Base-by-base conservation (phyloP, 2,113 vertebrate species). In the Pterocles burchelli region DNA sequence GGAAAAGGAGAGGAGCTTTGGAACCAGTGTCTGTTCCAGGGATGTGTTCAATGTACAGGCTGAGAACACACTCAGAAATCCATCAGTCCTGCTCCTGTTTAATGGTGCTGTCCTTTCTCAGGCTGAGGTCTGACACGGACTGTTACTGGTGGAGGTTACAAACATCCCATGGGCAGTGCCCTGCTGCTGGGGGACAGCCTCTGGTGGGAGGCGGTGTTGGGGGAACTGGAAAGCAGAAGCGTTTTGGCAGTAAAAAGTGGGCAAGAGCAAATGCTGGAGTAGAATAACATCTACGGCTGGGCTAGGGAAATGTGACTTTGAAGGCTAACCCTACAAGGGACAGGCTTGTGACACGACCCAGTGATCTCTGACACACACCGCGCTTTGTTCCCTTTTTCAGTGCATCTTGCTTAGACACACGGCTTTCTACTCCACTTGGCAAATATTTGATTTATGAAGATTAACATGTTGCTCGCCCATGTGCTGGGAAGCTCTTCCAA, bases 401-500 rank as follows among this genome's bases (percentile, higher is more conserved):
- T 93, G 79, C 74, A 73, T 96, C 90, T 74, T 95, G 70, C 83
- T 88, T 62, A 85, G 78, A 91, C 89, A 91, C 88, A 74, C 88
- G 89, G 91, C 88, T 96, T 93, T 91, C 95, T 93, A 81, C 93
- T 92, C 79, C 79, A 86, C 78, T 90, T 95, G 95, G 96, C 95
- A 96, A 92, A 93, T 85, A 91, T 59, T 86, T 96, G 82, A 91
- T 92, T 96, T 85, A 96, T 93, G 71, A 91, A 96, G 85, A 88
- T 85, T 93, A 95, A 90, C 93, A 83, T 86, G 92, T 71, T 94
- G 73, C 90, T 90, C 4, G 18, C 65, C 90, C 92, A 77, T 84
- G 88, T 90, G 85, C 95, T 90, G 90, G 79, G 85, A 59, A 94
- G 73, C 94, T 87, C 68, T 90, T 93, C 89, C 76, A 77, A 91